Evolutionary conservation across 1,140 invertebrate genomes (phyloP).

Genomic region (Drosophila bipectinata): DNA sequence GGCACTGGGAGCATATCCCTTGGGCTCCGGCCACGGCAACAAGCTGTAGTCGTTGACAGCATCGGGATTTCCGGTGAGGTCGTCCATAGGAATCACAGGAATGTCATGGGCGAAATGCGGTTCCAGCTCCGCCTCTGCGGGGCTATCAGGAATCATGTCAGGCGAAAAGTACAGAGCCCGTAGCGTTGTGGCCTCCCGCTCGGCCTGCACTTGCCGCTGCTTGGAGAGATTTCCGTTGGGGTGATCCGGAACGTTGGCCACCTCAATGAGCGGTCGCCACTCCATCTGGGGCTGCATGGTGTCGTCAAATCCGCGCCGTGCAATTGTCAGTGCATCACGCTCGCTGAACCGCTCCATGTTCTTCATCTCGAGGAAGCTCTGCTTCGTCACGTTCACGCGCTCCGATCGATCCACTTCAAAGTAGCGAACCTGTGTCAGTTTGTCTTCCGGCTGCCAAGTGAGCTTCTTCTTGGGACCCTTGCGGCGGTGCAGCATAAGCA

Average conservation of each 20-base stretch:
- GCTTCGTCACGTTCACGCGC: slow-evolving; percentile 96
- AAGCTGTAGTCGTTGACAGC: slow-evolving; percentile 90
- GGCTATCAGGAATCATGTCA: slow-evolving; percentile 93
- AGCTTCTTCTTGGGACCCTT: slow-evolving; percentile 93
- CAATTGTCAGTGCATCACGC: slow-evolving; percentile 91
- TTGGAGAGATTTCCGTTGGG: slow-evolving; percentile 91
- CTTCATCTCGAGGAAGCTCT: slow-evolving; percentile 94
- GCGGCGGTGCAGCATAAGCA: slow-evolving; percentile 79
- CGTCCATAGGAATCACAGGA: slow-evolving; percentile 93
- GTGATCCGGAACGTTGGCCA: slow-evolving; percentile 86
- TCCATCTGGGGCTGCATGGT: slow-evolving; percentile 90
- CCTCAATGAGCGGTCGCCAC: slow-evolving; percentile 89
- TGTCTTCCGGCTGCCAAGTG: slow-evolving; percentile 91
- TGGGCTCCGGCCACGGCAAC: slow-evolving; percentile 92
- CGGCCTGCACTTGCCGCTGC: slow-evolving; percentile 94
- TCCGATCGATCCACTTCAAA: slow-evolving; percentile 98
- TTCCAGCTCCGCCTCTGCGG: slow-evolving; percentile 94
- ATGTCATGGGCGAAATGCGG: slow-evolving; percentile 90
- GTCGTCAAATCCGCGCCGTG: slow-evolving; percentile 91
- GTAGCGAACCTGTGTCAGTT: slow-evolving; percentile 92
- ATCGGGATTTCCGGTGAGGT: slow-evolving; percentile 91
- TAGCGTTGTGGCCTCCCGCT: slow-evolving; percentile 92
- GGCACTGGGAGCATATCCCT: slow-evolving; percentile 85
- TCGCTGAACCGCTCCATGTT: slow-evolving; percentile 94
- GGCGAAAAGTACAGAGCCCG: slow-evolving; percentile 94